Evolutionary conservation across 2,888 invertebrate genomes (phyloP).

Genomic region (Pyrrhopygopsis socrates): DNA sequence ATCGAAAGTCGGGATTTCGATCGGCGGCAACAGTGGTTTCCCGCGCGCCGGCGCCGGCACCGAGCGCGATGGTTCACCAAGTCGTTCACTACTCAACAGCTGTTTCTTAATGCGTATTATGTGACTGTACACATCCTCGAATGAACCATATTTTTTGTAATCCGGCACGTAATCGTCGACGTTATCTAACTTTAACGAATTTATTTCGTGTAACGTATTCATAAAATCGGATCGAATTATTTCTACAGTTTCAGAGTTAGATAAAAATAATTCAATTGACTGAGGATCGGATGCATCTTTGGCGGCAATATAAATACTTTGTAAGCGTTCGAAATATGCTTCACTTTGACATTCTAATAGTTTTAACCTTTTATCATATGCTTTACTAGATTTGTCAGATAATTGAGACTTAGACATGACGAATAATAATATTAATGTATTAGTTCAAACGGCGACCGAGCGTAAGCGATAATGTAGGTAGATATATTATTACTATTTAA

Average conservation of each 20-base stretch:
- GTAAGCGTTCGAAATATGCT: not conserved
- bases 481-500: no score
- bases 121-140: not conserved
- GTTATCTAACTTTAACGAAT: not conserved
- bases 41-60: no score
- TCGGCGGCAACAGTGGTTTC: not conserved
- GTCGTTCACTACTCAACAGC: no score
- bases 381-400: no score
- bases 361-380: not conserved
- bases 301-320: not conserved
- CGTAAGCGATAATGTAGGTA: no score
- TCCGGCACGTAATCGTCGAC: not conserved
- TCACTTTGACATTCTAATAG: not conserved
- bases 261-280: conserved; percentile 6
- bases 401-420: no score
- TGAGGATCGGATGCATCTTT: not conserved
- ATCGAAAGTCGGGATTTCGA: not conserved
- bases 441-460: no score
- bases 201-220: not conserved
- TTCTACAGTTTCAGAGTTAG: not conserved
- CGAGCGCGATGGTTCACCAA: no score
- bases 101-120: not conserved
- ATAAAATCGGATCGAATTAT: not conserved
- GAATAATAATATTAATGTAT: no score
- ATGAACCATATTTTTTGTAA: not conserved